These are phyloP conservation scores for Formica exsecta DNA, from an alignment of 1,140 invertebrate species.

Conservation along the genomic window DNA sequence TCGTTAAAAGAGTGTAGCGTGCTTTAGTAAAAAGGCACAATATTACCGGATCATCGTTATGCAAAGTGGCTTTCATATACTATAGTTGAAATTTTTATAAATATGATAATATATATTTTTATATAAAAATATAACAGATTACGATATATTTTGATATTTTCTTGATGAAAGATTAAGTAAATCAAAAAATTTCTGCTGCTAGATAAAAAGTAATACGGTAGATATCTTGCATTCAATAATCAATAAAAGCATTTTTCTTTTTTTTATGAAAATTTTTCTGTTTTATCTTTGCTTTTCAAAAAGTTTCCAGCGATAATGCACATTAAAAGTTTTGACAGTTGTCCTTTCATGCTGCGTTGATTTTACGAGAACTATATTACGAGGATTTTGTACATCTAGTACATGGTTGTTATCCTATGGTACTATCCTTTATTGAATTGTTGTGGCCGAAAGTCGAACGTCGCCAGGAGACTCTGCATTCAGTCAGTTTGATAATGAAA, in stretches of 20 bases:
- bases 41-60: background rate
- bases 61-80: background rate
- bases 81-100: background rate
- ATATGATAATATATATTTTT: background rate
- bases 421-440: constrained; percentile 49
- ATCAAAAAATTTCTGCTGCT: background rate
- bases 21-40: background rate
- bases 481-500: constrained; percentile 44
- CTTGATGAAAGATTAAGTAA: no score
- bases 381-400: constrained; percentile 28
- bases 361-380: constrained; percentile 3
- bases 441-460: constrained; percentile 50
- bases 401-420: background rate
- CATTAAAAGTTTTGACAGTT: background rate
- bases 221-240: background rate
- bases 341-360: background rate
- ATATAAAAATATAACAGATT: background rate
- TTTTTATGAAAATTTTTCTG: background rate
- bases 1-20: background rate
- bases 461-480: constrained; percentile 43
- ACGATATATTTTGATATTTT: no score
- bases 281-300: background rate
- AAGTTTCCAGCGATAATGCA: background rate
- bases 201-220: background rate
- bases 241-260: background rate